Evolutionary conservation across 2,113 vertebrate species (phyloP).

Genomic region (Bubo blakistoni): DNA sequence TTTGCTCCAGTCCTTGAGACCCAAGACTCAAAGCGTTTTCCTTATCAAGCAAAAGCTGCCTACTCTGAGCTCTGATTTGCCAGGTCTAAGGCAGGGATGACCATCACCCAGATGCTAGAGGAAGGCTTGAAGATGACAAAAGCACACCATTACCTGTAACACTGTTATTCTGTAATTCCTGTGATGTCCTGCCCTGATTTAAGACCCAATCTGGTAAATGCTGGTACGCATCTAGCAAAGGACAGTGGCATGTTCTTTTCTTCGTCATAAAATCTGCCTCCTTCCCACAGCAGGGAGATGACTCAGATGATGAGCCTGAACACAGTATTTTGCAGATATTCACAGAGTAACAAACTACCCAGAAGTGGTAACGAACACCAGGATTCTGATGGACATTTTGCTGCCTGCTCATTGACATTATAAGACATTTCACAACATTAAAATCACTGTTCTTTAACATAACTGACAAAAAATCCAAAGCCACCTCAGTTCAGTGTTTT

Average conservation of each 20-base stretch:
- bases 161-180: neutral
- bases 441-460: neutral
- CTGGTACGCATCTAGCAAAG: neutral
- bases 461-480: neutral
- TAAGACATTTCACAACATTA: neutral
- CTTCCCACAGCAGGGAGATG: neutral
- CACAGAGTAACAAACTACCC: neutral
- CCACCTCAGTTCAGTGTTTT: neutral
- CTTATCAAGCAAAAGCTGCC: neutral
- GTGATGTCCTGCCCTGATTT: neutral
- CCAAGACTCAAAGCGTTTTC: neutral
- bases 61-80: neutral
- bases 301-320: neutral
- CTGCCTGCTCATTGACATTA: neutral
- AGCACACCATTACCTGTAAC: neutral
- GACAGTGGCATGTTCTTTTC: neutral
- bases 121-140: neutral
- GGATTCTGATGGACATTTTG: neutral
- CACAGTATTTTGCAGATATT: neutral
- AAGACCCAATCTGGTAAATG: neutral
- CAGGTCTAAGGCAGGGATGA: neutral
- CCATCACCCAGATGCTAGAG: neutral
- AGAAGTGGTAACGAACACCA: fast-evolving
- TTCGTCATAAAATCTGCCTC: neutral
- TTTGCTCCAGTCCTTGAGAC: neutral